Evolutionary conservation across 2,888 invertebrate species (phyloP).

Genomic region (Spisula subtruncata): DNA sequence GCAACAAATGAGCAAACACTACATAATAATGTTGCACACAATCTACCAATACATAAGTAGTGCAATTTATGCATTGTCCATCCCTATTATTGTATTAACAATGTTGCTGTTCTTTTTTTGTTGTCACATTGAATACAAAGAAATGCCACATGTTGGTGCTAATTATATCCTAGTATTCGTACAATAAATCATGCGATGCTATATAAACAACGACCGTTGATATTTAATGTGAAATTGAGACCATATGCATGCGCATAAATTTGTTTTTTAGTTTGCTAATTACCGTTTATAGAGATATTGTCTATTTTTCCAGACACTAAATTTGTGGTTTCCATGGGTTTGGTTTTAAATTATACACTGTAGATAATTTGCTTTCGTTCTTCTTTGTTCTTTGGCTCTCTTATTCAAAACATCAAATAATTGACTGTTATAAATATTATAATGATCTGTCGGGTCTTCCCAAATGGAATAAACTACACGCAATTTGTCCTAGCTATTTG

Average conservation of each 20-base stretch:
- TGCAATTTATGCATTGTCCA: no score
- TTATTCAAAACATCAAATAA: neutral
- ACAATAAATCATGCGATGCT: no score
- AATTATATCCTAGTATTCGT: no score
- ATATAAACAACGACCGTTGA: neutral
- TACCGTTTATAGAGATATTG: neutral
- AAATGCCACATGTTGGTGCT: no score
- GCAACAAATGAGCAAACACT: no score
- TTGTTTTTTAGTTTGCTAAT: neutral
- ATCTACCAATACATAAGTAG: no score
- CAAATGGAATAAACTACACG: neutral
- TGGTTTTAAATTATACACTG: neutral
- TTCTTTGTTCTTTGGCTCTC: neutral
- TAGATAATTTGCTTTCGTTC: neutral
- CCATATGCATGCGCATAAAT: constrained; percentile 1
- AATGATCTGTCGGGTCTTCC: neutral
- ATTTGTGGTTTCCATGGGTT: neutral
- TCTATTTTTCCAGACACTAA: neutral
- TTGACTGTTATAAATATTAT: neutral
- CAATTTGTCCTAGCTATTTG: no score
- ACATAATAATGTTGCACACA: no score
- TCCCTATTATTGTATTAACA: no score
- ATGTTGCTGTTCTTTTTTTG: no score
- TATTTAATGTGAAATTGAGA: neutral
- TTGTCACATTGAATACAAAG: no score